These are phyloP conservation scores for Myotis myotis DNA, from an alignment of 2,797 vertebrate species.

Conservation along the genomic window DNA sequence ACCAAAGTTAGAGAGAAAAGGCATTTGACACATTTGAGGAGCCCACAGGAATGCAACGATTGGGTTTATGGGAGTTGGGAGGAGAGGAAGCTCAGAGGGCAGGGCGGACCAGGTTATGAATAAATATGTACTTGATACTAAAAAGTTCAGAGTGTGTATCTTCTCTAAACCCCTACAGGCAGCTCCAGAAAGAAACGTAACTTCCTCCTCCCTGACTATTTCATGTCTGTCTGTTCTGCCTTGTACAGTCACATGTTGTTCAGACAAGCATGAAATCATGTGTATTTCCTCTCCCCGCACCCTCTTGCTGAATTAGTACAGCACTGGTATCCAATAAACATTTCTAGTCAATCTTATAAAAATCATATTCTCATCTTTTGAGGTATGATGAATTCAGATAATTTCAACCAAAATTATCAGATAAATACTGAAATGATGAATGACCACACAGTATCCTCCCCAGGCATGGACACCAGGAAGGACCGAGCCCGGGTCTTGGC, in stretches of 20 bases:
- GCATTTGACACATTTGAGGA: rapidly evolving
- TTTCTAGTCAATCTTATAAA: neutral
- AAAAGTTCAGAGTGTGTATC: neutral
- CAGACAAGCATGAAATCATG: neutral
- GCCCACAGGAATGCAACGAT: neutral
- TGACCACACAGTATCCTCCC: neutral
- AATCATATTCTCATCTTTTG: slow-evolving; percentile 3
- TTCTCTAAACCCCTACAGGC: neutral
- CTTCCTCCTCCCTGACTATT: neutral
- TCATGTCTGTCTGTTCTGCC: neutral
- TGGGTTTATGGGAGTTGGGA: neutral
- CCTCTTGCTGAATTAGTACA: neutral
- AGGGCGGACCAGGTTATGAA: neutral
- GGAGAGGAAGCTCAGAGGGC: neutral
- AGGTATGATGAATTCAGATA: neutral
- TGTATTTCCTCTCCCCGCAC: neutral
- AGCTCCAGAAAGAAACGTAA: neutral
- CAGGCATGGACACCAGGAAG: neutral
- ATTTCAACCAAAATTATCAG: neutral
- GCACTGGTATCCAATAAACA: neutral
- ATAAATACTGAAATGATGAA: neutral
- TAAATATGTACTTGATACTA: neutral
- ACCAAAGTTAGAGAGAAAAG: neutral
- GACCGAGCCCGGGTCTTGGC: neutral
- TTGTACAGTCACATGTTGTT: neutral